These are phyloP conservation scores for Oophaga pumilio DNA, from an alignment of 2,113 vertebrate species.

Conservation along the genomic window DNA sequence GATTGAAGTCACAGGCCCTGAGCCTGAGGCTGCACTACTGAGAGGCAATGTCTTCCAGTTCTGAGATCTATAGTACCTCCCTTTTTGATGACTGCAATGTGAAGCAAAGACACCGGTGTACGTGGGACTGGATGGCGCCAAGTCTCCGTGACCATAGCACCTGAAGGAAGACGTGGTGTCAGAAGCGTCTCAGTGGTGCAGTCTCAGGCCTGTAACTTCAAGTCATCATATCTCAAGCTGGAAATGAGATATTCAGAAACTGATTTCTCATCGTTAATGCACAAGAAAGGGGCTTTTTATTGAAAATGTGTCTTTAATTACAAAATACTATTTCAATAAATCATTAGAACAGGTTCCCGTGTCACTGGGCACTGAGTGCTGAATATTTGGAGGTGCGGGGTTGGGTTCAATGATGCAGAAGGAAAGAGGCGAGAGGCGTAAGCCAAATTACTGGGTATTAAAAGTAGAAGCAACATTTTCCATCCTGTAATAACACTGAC, in stretches of 20 bases:
- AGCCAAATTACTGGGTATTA: background rate
- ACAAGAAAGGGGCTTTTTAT: background rate
- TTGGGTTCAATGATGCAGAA: background rate
- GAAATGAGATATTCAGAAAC: background rate
- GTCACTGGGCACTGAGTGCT: background rate
- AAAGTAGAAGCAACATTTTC: background rate
- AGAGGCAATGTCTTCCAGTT: background rate
- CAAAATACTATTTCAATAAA: background rate
- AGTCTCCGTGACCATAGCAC: background rate
- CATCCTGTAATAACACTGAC: background rate
- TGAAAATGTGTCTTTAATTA: background rate
- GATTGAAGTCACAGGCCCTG: background rate
- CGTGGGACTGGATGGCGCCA: background rate
- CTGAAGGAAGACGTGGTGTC: background rate
- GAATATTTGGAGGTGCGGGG: background rate
- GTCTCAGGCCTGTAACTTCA: background rate
- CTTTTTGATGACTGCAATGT: too few species aligned
- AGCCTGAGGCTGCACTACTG: background rate
- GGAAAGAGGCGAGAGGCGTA: background rate
- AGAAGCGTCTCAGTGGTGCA: background rate
- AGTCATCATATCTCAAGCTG: background rate
- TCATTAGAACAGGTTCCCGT: background rate
- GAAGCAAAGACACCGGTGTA: background rate
- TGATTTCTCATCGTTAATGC: background rate
- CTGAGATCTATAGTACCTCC: background rate